Conservation (phyloP, 2,888 invertebrate species). For the Apomyelois bistriatella region DNA sequence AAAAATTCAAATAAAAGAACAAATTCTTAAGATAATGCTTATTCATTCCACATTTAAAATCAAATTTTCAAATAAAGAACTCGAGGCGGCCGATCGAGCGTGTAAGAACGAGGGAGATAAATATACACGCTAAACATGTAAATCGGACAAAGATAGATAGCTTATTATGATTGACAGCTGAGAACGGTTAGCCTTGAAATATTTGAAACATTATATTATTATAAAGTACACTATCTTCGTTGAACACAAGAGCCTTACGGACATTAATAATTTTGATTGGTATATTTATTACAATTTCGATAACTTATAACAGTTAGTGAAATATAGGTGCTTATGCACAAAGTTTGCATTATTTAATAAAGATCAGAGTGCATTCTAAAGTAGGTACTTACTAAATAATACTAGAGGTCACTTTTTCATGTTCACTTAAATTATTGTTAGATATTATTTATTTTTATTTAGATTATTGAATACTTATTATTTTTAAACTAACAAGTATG, state of each 20-base stretch:
- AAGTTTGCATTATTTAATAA: too few species aligned
- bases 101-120: constrained; percentile 52
- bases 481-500: too few species aligned
- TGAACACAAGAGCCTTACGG: constrained; percentile 60
- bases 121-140: constrained; percentile 42
- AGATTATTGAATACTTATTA: too few species aligned
- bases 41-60: constrained; percentile 80
- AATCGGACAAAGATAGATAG: constrained; percentile 65
- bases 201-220: constrained; percentile 81
- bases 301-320: too few species aligned
- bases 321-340: too few species aligned
- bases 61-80: constrained; percentile 79
- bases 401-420: too few species aligned
- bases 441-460: too few species aligned
- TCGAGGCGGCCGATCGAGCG: constrained; percentile 67
- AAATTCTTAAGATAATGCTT: constrained; percentile 78
- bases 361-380: too few species aligned
- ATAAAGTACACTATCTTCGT: constrained; percentile 78
- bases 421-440: too few species aligned
- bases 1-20: constrained; percentile 77
- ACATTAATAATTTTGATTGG: constrained; percentile 37
- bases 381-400: too few species aligned
- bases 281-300: constrained; percentile 17
- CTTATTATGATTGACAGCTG: constrained; percentile 80
- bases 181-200: constrained; percentile 81